phyloP scores from a whole-genome alignment of 2,797 vertebrate species.

The Gambelia wislizenii region DNA sequence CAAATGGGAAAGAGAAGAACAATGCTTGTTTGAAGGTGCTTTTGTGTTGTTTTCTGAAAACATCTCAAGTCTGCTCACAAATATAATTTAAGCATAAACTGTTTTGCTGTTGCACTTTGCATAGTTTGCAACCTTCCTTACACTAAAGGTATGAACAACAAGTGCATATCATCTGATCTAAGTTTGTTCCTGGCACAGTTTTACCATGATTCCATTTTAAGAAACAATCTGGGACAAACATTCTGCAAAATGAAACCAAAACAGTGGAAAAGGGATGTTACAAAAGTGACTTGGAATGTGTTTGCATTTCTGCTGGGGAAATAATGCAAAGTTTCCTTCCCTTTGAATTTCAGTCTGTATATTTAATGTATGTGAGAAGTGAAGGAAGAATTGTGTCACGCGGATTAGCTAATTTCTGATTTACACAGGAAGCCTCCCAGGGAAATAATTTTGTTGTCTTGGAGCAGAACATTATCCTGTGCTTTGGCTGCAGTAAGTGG shows the following conservation, averaged over 20 bases:
- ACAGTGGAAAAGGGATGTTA: background rate
- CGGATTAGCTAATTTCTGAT: background rate
- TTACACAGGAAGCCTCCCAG: background rate
- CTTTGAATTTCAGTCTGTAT: background rate
- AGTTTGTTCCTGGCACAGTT: fast-evolving
- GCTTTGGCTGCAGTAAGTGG: background rate
- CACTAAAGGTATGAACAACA: background rate
- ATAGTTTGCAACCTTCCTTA: background rate
- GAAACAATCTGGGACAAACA: background rate
- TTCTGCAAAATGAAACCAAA: background rate
- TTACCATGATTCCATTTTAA: background rate
- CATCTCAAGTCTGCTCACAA: background rate
- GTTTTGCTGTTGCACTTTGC: background rate
- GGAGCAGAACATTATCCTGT: background rate
- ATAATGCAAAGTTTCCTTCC: background rate
- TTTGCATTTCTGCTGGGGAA: background rate
- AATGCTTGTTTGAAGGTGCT: background rate
- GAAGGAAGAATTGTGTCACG: background rate
- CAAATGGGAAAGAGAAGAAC: background rate
- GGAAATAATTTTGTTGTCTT: background rate
- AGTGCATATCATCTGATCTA: background rate
- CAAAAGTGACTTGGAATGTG: background rate
- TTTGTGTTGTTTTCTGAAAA: background rate
- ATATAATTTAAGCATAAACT: background rate
- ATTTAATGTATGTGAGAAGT: background rate